Percentiles rank a stretch among this genome's conserved stretches.
Conservation (phyloP, 1,140 invertebrate species). For the Procambarus virginalis region DNA sequence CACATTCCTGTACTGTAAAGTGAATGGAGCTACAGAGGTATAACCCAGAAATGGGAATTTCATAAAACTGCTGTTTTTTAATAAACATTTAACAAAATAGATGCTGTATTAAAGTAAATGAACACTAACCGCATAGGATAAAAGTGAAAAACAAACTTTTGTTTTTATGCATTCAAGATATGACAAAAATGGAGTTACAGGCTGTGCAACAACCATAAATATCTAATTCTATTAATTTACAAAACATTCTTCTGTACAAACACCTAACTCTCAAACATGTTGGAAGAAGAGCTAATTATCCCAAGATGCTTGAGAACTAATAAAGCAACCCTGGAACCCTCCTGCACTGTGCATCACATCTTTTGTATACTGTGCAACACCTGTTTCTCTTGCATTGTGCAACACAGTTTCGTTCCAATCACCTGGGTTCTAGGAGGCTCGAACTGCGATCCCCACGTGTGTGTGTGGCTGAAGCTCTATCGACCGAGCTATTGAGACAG, state of each 20-base stretch:
- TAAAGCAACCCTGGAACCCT: conserved; percentile 26
- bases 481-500: too few relatives aligned
- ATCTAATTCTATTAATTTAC: conserved; percentile 53
- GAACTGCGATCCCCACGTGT: too few relatives aligned
- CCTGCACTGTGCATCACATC: conserved; percentile 1
- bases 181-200: conserved; percentile 58
- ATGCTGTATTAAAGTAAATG: too few relatives aligned
- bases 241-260: conserved; percentile 64
- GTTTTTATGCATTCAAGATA: conserved; percentile 52
- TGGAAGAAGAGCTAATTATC: conserved; percentile 7
- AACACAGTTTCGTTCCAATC: too few relatives aligned
- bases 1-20: too few relatives aligned
- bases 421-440: too few relatives aligned
- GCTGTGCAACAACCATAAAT: conserved; percentile 59
- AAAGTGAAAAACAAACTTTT: neutral
- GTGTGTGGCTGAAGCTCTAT: too few relatives aligned
- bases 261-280: conserved; percentile 27
- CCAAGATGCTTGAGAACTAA: conserved; percentile 24
- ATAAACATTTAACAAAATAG: too few relatives aligned
- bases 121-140: neutral
- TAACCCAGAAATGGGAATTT: too few relatives aligned
- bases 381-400: neutral
- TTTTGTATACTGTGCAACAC: too few relatives aligned
- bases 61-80: too few relatives aligned
- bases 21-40: too few relatives aligned